Evolutionary conservation across 2,888 invertebrate genomes (phyloP).

Genomic region (Ophion slaviceki): DNA sequence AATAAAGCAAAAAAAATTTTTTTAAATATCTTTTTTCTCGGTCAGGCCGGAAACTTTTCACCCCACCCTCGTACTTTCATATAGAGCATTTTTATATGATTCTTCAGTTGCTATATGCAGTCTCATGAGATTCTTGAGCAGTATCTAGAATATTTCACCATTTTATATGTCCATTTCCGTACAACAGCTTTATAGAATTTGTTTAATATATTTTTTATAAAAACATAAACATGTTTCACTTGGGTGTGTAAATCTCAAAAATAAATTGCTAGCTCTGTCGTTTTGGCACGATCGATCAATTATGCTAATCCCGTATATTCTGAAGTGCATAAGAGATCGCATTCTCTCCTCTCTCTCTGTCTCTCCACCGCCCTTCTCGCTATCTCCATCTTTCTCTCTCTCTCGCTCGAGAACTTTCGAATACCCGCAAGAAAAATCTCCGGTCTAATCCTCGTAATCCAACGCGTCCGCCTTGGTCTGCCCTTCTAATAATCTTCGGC

Average conservation of each 20-base stretch:
- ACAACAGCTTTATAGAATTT: neutral
- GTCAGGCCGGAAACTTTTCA: too few species aligned
- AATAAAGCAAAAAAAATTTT: too few species aligned
- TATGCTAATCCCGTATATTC: conserved; percentile 39
- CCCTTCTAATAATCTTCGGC: conserved; percentile 62
- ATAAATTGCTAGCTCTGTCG: conserved; percentile 3
- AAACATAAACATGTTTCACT: too few species aligned
- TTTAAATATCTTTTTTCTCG: too few species aligned
- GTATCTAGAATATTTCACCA: too few species aligned
- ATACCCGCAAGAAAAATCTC: conserved; percentile 40
- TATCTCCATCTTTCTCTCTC: too few species aligned
- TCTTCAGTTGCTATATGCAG: too few species aligned
- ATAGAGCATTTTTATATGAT: too few species aligned
- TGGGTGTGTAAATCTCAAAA: neutral
- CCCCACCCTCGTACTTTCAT: too few species aligned
- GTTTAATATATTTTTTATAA: neutral
- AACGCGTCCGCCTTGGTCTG: conserved; percentile 55
- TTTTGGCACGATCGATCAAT: conserved; percentile 24
- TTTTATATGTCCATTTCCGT: too few species aligned
- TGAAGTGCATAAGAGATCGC: conserved; percentile 27
- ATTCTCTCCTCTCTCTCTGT: conserved; percentile 17
- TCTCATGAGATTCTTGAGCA: too few species aligned
- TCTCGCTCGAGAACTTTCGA: neutral
- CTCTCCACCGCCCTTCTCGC: neutral
- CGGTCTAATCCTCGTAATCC: conserved; percentile 54